Evolutionary conservation across 2,888 invertebrate species (phyloP), one percentile per base, ranked within the genome.

Genomic region (Incurvaria masculella): DNA sequence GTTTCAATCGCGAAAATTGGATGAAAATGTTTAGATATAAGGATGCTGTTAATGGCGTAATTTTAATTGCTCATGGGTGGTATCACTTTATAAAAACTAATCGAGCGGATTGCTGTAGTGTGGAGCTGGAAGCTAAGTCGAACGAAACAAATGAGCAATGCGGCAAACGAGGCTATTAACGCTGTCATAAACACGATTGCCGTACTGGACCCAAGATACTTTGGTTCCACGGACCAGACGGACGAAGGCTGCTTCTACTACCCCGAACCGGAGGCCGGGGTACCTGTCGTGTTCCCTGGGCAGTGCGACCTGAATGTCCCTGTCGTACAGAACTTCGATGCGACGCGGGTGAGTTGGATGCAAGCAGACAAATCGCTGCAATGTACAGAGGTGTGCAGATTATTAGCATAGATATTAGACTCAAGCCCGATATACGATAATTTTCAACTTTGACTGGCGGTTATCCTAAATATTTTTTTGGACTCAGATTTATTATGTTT

Each of bases 111-210:
- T 27, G 21, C 26, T 56, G 38, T 51, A 63, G 64, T 64, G 4
- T 57, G 53, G 55, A 69, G 70, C 47, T 73, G 73, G 73, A 72
- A 72, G 52, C 55, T 74, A 0, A 69, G 72, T 49, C 62, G 67
- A 18, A 57, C 62, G 0, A 63, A 57, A 27, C 48, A 53, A 21
- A 54, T 69, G 6, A 52, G 60, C 1, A 2, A 49, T 4, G 39
- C 46, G 0, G 61, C 63, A 1, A 51, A 49, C 10, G 44, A 42
- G 2, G 57, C 55, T 1, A 70, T 70, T 16, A 57, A 65, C 45
- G 52, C 46, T 10, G 57, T 60, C 0, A 61, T 69, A 1, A 48
- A 57, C 2, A 49, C 45, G 4, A 57, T 65, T 8, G 55, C 61
- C n/a, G 68, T 69, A 0, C 56, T 72, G 0, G 57, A 65, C 41